phyloP scores from a whole-genome alignment of 2,113 vertebrate species.

The Antennarius striatus region DNA sequence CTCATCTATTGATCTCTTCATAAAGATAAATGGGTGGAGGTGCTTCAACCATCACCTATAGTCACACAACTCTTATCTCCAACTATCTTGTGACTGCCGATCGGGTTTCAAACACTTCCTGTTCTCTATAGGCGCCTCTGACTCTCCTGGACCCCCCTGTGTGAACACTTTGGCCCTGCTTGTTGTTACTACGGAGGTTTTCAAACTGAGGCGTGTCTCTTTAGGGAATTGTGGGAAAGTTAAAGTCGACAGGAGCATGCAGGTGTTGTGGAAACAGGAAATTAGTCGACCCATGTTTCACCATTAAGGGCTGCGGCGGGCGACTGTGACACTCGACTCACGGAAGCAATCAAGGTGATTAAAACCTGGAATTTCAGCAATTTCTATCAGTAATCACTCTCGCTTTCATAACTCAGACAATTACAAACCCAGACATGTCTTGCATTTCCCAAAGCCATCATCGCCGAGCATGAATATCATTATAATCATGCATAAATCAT shows the following conservation, averaged over 20 bases:
- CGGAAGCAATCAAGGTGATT: too few relatives aligned
- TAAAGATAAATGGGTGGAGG: too few relatives aligned
- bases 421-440: background rate
- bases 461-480: too few relatives aligned
- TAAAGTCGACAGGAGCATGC: background rate
- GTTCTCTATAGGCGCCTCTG: background rate
- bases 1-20: too few relatives aligned
- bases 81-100: background rate
- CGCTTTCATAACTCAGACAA: too few relatives aligned
- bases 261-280: background rate
- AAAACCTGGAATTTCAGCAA: too few relatives aligned
- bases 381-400: too few relatives aligned
- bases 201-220: slow-evolving; percentile 1
- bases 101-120: slow-evolving; percentile 6
- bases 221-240: slow-evolving; percentile 1
- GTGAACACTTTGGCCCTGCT: background rate
- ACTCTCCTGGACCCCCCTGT: background rate
- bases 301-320: too few relatives aligned
- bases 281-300: background rate
- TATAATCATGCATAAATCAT: too few relatives aligned
- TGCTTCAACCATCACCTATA: background rate
- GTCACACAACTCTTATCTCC: background rate
- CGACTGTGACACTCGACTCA: too few relatives aligned
- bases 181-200: background rate
- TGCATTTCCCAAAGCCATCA: too few relatives aligned